phyloP scores from a whole-genome alignment of 2,888 invertebrate species.

The Leucophenga maculata region DNA sequence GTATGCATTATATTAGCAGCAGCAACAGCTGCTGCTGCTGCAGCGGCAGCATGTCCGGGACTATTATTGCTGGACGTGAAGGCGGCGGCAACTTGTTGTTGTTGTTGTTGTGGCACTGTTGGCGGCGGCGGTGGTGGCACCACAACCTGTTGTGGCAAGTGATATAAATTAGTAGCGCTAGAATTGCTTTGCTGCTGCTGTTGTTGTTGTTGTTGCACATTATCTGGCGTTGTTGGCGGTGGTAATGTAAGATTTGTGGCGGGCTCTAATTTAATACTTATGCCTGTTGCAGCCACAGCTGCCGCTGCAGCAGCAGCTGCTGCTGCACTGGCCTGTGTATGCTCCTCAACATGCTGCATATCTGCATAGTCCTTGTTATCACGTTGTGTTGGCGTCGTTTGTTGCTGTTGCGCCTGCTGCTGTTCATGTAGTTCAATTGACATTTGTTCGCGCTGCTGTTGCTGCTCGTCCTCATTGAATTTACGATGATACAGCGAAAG shows the following conservation, averaged over 20 bases:
- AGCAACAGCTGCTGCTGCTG: constrained; percentile 20
- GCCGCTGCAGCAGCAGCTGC: constrained; percentile 38
- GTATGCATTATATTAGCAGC: constrained; percentile 2
- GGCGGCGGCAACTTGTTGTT: constrained; percentile 1
- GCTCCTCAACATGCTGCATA: constrained; percentile 55
- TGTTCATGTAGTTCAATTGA: constrained; percentile 38
- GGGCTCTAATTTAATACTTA: constrained; percentile 66
- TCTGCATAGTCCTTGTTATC: constrained; percentile 65
- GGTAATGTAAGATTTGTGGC: constrained; percentile 6
- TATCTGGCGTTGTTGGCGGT: neutral
- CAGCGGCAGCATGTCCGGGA: constrained; percentile 36
- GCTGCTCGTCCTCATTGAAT: constrained; percentile 60
- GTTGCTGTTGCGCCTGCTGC: constrained; percentile 42
- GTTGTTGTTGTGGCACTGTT: constrained; percentile 14
- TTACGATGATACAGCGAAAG: constrained; percentile 54
- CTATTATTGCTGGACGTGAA: constrained; percentile 32
- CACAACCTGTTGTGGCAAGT: constrained; percentile 60
- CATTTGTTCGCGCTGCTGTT: constrained; percentile 46
- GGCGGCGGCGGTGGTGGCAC: constrained; percentile 51
- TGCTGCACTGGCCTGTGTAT: constrained; percentile 34
- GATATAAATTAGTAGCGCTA: constrained; percentile 57
- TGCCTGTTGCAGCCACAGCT: constrained; percentile 45
- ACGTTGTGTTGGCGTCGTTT: constrained; percentile 43
- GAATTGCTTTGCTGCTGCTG: constrained; percentile 38
- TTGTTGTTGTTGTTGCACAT: neutral